Evolutionary conservation across 2,113 vertebrate species (phyloP), one percentile per base, ranked within the genome.

Genomic region (Apeltes quadracus): DNA sequence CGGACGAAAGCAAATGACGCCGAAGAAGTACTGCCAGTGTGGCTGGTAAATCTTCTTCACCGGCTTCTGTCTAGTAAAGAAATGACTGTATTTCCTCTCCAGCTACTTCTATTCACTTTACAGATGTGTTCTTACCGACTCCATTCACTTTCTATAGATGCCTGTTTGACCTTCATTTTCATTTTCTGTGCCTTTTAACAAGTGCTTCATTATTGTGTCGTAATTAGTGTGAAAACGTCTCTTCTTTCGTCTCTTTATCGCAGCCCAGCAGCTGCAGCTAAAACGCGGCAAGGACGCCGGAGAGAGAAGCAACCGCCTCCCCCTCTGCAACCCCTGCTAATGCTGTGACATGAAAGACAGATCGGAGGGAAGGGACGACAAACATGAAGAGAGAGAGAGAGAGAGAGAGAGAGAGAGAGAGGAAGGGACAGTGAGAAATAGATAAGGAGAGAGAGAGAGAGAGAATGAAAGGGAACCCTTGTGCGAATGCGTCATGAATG

Each of bases 1-100:
- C 1, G 36, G 25, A 77, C 67, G 46, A 23, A 46, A 81, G n/a
- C 69, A 43, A 1, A 43, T 74, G 15, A 84, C 9, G 29, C 5
- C 73, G 38, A 86, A 58, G 29, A 39, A 72, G 36, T 93, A 85
- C 89, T 94, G 93, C 85, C 68, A 90, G 39, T 94, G 93, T 79
- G 56, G 73, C 43, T 27, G 85, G 93, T 94, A 90, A 83, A 81
- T 67, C 55, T 75, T 81, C 78, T 75, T 48, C 58, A 71, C 61
- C 61, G 34, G 11, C 62, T 61, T 32, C 59, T 43, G 32, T 83
- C 72, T 69, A 20, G n/a, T 57, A 55, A 77, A 66, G 62, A 46
- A 46, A 46, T 7, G 14, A 48, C 34, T 59, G 53, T 34, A 69
- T 51, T 22, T 48, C 4, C 46, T 78, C 43, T 73, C 5, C 13